These are phyloP conservation scores for Chaetura pelagica DNA, from an alignment of 2,113 vertebrate genomes.

Conservation along the genomic window DNA sequence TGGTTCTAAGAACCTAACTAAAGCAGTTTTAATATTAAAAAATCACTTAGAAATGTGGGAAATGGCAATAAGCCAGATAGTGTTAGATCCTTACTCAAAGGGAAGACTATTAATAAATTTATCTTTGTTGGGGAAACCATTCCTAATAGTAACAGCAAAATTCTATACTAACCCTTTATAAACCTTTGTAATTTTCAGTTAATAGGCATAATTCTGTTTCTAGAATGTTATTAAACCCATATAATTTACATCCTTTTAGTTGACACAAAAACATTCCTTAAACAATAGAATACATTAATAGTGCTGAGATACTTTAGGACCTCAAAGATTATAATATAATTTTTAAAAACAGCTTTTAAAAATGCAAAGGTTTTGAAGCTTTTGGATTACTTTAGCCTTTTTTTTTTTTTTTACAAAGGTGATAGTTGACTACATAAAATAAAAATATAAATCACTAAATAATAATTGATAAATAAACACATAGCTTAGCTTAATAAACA, in stretches of 20 bases:
- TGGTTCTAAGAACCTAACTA: neutral
- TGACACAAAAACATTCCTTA: neutral
- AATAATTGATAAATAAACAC: neutral
- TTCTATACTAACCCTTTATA: neutral
- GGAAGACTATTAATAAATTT: neutral
- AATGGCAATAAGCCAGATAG: neutral
- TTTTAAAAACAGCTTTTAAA: neutral
- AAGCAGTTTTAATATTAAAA: neutral
- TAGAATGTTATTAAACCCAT: neutral
- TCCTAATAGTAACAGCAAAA: neutral
- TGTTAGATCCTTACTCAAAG: neutral
- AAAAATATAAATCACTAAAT: neutral
- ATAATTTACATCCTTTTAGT: neutral
- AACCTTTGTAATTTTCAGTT: neutral
- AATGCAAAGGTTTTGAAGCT: neutral
- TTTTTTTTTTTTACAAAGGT: neutral
- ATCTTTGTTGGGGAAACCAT: neutral
- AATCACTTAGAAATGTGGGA: neutral
- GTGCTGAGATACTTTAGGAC: neutral
- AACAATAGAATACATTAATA: neutral
- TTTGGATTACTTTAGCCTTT: neutral
- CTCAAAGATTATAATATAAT: neutral
- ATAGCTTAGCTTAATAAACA: neutral
- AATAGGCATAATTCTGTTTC: neutral
- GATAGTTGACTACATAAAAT: neutral